Evolutionary conservation across 2,113 vertebrate genomes (phyloP), one percentile per base, ranked within the genome.

Genomic region (Microcebus lehilahytsara): DNA sequence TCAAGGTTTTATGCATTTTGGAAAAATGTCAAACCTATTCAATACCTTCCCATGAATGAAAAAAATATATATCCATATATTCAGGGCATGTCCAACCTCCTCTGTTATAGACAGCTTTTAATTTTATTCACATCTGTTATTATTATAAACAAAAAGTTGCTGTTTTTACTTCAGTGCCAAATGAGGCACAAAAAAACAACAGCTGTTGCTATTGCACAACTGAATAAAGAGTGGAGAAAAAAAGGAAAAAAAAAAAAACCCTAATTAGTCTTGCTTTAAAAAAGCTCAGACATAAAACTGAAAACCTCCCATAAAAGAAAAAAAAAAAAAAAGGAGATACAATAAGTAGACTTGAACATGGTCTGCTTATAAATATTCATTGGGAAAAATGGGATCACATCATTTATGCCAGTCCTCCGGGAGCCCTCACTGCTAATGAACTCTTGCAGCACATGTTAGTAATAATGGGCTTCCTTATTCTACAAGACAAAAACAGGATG

Each of bases 201-300:
- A 99, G 98, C 98, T 99, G 98, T 97, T 98, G 94, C 98, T 98
- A 89, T 99, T 99, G 98, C 98, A 98, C 98, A 99, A 99, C 98
- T 74, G 98, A 98, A 98, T 90, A 97, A 85, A 72, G 67, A 32
- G 30, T 71, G 12, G 60, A 30, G 42, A 27, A 49, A 51, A 53
- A 64, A 51, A 7, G 34, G 19, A 5, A 16, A n/a, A 49, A 67
- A 58, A 64, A 91, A 96, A 91, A 96, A 94, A n/a, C 42, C 78
- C 97, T 98, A 98, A 99, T 98, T 99, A 99, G 98, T 98, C 98
- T 98, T 98, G 96, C 96, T 97, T 98, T 98, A 96, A 98, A 98
- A 98, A 98, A 64, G 94, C 97, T 98, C 98, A 98, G 98, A 98
- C 98, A 98, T 98, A 98, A 98, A 99, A 98, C 97, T 97, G 93